Conservation (phyloP, 2,888 invertebrate species). For the Aleiodes testaceus region DNA sequence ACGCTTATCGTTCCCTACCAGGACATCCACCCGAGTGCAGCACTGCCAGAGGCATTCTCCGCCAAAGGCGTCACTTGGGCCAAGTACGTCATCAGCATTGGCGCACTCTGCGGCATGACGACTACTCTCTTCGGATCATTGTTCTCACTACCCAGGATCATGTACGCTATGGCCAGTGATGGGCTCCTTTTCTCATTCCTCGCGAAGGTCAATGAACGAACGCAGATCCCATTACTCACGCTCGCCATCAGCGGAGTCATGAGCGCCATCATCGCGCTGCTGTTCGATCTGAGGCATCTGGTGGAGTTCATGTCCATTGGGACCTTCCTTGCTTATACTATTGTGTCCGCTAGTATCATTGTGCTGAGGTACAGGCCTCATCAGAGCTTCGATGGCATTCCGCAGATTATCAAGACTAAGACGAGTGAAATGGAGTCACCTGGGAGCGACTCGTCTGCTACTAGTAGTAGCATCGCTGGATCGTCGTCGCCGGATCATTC, state of each 20-base stretch:
- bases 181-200: slow-evolving; percentile 88
- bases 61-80: slow-evolving; percentile 86
- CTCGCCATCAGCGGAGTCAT: slow-evolving; percentile 84
- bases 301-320: slow-evolving; percentile 97
- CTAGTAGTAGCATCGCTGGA: slow-evolving; percentile 58
- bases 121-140: slow-evolving; percentile 89
- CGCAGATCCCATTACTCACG: slow-evolving; percentile 87
- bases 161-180: slow-evolving; percentile 94
- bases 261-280: slow-evolving; percentile 85
- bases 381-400: slow-evolving; percentile 46
- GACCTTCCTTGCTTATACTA: slow-evolving; percentile 90
- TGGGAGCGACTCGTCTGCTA: slow-evolving; percentile 64
- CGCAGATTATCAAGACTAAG: slow-evolving; percentile 47
- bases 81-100: slow-evolving; percentile 82
- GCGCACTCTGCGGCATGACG: slow-evolving; percentile 94
- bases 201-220: slow-evolving; percentile 84
- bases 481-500: slow-evolving; percentile 59
- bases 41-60: slow-evolving; percentile 86
- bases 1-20: slow-evolving; percentile 88
- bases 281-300: slow-evolving; percentile 91
- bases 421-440: slow-evolving; percentile 63
- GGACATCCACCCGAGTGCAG: slow-evolving; percentile 83
- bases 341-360: slow-evolving; percentile 92
- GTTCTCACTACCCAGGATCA: slow-evolving; percentile 88
- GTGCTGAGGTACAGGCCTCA: slow-evolving; percentile 86